Base-by-base conservation (phyloP, 2,113 vertebrate species). In the Gallinago media region DNA sequence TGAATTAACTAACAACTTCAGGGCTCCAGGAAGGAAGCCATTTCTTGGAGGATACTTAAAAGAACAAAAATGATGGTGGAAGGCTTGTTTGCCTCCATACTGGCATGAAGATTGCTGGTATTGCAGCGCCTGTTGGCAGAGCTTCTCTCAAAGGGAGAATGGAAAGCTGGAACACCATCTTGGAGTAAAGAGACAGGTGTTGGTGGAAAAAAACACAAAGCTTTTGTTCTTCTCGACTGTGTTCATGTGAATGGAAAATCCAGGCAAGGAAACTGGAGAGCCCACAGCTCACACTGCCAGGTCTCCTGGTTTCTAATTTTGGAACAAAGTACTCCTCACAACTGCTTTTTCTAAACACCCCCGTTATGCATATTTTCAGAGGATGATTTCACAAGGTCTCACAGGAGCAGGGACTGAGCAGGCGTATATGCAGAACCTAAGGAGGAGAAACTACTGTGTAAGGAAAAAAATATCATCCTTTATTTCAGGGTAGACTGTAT, bases 181-280 rank as follows among this genome's bases (percentile, higher is more conserved):
- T 65, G 55, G 85, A 94, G 55, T 77, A 74, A 40, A 93, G 52
- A 96, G 79, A 83, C 72, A 95, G 89, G 94, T 96, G 85, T 77
- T 76, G 49, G 56, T 49, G 65, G 17, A 66, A 93, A 94, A 87
- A 59, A 29, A 31, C 16, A 44, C 14, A 25, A 74, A 87, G 68
- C 36, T 92, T 96, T 93, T 94, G 82, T 94, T 93, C 83, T 81
- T 34, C 23, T 78, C 88, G 65, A 71, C 94, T 91, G 6, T 49
- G 44, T 88, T 84, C 61, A 34, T 90, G 65, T 68, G 92, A 87
- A 85, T 81, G 92, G 96, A 97, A 96, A 96, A 95, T 89, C 88
- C 85, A 95, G 90, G 86, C 95, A 78, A 92, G 88, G 68, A 94
- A 80, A 55, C 72, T 86, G 90, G 54, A 84, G 63, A 91, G 68